Evolutionary conservation across 92 coral and sea anemone species (phyloP), one percentile per base, ranked within the genome.

Genomic region (Meandrina meandrites): DNA sequence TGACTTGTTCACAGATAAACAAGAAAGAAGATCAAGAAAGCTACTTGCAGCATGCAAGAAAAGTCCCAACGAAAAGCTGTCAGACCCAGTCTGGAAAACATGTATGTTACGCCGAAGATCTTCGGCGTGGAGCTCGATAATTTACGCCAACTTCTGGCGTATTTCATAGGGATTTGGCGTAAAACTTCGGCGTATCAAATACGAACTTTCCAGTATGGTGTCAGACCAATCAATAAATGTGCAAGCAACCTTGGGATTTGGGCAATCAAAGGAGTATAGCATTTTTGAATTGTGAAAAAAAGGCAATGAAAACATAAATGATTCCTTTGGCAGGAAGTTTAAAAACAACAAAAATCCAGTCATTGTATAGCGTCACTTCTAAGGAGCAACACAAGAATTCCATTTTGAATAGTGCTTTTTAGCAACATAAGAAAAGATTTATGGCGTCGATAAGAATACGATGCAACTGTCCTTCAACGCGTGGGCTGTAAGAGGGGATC

Each of bases 351-450:
- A 14, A 30, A 73, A 37, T 73, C 27, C 4, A 73, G 48, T 18
- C 31, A 37, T 8, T n/a, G 48, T n/a, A n/a, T 42, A 51, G 88
- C 88, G 60, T 85, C 75, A 28, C 50, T 77, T 62, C 66, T 78
- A 77, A n/a, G 82, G 76, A 78, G 88, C 88, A 85, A 85, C 88
- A 76, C 66, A 85, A 85, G 88, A 85, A 85, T 85, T 85, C 82
- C 76, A 76, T 32, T 77, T 54, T 60, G 60, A 78, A 77, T 15
- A 40, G 36, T 45, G 64, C 67, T 45, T 64, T 84, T 47, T 4
- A 13, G 19, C n/a, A 28, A 60, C 28, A 28, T 19, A 1, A 4
- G 50, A 28, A 45, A 1, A 11, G 24, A 47, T 21, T 53, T 45
- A 17, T 28, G 60, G 35, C n/a, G 76, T 42, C 50, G 42, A 16